These are phyloP conservation scores for Lepidochrysops patricia DNA, from an alignment of 2,888 invertebrate genomes.

Conservation along the genomic window DNA sequence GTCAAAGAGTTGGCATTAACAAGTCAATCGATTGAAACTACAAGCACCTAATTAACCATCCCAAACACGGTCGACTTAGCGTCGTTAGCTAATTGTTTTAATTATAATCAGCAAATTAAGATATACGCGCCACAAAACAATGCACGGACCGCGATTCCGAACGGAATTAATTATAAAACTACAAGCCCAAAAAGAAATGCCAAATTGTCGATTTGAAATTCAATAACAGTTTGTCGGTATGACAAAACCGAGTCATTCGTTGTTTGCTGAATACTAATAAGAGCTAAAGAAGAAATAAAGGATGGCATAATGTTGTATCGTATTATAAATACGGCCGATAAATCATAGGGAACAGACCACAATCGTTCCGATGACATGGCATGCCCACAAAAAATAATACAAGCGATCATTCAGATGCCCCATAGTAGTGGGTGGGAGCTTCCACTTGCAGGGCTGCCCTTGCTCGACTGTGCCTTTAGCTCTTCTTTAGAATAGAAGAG, in stretches of 20 bases:
- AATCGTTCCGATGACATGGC: constrained; percentile 73
- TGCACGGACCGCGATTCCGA: constrained; percentile 54
- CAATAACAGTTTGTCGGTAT: constrained; percentile 72
- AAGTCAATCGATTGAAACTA: not conserved
- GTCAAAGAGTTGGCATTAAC: not conserved
- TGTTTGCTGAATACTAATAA: constrained; percentile 73
- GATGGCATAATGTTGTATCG: constrained; percentile 70
- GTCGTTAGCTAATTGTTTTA: constrained; percentile 44
- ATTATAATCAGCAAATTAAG: constrained; percentile 64
- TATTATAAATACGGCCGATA: constrained; percentile 74
- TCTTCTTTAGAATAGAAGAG: too few species aligned
- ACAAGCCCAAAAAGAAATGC: constrained; percentile 39
- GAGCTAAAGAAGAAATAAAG: constrained; percentile 72
- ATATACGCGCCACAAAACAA: constrained; percentile 42
- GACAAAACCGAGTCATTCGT: constrained; percentile 69
- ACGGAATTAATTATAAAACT: constrained; percentile 60
- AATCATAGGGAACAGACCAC: constrained; percentile 72
- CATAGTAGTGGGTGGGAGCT: constrained; percentile 67
- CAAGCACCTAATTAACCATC: constrained; percentile 21
- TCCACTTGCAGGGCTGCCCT: constrained; percentile 44
- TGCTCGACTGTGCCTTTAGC: not conserved
- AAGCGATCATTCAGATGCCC: constrained; percentile 68
- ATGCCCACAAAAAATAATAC: constrained; percentile 70
- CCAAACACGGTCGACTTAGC: constrained; percentile 27
- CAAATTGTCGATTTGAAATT: constrained; percentile 71